Base-by-base conservation (phyloP, 2,113 vertebrate genomes). In the Andinoacara biseriatus region DNA sequence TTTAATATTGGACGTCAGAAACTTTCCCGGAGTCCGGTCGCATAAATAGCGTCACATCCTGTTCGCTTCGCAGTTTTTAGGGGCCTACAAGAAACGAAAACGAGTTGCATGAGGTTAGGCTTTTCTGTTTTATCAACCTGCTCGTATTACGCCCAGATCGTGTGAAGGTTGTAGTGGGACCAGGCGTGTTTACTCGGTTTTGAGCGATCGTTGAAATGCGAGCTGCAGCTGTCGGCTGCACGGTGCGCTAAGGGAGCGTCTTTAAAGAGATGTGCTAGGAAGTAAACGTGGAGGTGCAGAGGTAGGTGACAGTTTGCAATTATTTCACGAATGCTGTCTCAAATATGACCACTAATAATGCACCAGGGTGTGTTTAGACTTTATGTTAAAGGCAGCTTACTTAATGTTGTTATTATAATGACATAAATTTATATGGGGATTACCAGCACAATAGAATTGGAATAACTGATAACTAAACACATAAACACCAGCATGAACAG, bases 181-280 rank as follows among this genome's bases (percentile, higher is more conserved):
- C 7, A 4, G 8, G 20, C 61, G 43, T 38, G 14, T 35, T 35
- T 7, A 40, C 35, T 26, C n/a, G 1, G 18, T 14, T 76, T 54
- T 60, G 5, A 52, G 65, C 78, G 9, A 43, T 62, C 2, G 6
- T 60, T 43, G 29, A 65, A 78, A 78, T 62, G 83, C 59, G 59
- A 87, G 72, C 14, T 75, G 67, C 78, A 7, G 78, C 74, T 33
- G 75, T 75, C 81, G 52, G 59, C 49, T 86, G 87, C 31, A 83
- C 49, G 29, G 20, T 22, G 9, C 7, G 78, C 88, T 94, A 90
- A 96, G 96, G 96, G 96, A 96, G 93, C 91, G 95, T 96, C 94
- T 93, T 91, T 87, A 95, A 95, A 95, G 92, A 93, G 76, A 82
- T 76, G 78, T 80, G 89, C 87, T 72, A 81, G 35, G 77, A 85